Conservation (phyloP, 2,888 invertebrate species). For the Drosophila paranaensis region DNA sequence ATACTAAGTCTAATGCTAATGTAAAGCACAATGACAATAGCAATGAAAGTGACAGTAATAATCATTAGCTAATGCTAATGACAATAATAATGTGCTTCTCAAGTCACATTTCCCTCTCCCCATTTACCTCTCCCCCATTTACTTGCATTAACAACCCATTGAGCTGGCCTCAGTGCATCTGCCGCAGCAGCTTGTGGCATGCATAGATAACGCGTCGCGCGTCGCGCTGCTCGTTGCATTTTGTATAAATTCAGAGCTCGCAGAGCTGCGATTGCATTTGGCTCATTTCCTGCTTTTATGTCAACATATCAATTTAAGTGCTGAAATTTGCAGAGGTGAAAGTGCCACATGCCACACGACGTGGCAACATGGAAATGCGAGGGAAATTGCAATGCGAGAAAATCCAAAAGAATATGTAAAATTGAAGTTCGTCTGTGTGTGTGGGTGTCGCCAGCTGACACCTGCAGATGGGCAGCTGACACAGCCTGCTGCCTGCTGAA, state of each 20-base stretch:
- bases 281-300: conserved; percentile 14
- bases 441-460: no score
- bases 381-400: conserved; percentile 27
- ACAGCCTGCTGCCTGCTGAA: conserved; percentile 3
- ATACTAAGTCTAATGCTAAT: no score
- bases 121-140: neutral
- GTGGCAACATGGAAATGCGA: conserved; percentile 24
- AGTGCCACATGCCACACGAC: conserved; percentile 27
- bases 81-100: no score
- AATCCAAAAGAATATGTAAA: conserved; percentile 9
- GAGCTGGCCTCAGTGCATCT: neutral
- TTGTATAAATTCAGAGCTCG: neutral
- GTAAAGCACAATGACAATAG: no score
- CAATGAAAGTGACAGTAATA: no score
- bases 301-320: conserved; percentile 23
- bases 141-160: neutral
- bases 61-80: no score
- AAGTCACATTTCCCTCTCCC: no score
- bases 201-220: neutral
- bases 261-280: neutral
- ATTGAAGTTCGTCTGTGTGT: no score
- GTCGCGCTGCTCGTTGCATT: neutral
- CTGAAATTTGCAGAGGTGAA: conserved; percentile 28
- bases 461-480: neutral
- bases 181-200: conserved; percentile 4